A percentile compares a stretch with the other conserved stretches of the same genome.
phyloP scores from a whole-genome alignment of 2,113 vertebrate genomes.

The Corythaixoides concolor region DNA sequence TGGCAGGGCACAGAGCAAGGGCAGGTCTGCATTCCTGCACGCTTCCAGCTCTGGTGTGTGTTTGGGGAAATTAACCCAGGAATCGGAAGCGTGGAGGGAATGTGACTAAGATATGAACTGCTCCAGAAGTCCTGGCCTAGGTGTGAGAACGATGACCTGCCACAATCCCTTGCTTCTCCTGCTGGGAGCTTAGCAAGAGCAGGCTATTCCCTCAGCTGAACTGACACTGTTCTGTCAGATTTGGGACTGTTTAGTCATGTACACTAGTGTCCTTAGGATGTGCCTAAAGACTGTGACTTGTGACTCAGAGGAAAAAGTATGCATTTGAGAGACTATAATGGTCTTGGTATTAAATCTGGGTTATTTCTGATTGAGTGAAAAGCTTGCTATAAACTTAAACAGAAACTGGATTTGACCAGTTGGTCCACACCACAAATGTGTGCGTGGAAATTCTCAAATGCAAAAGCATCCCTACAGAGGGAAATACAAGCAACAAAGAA shows the following conservation, averaged over 20 bases:
- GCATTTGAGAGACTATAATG: background rate
- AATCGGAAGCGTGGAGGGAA: rapidly evolving
- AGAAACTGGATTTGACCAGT: background rate
- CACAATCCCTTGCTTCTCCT: background rate
- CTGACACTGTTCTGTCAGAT: slow-evolving; percentile 42
- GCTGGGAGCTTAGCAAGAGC: slow-evolving; percentile 1
- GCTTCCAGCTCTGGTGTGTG: background rate
- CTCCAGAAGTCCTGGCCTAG: background rate
- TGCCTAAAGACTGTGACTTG: background rate
- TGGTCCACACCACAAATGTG: background rate
- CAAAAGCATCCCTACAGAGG: background rate
- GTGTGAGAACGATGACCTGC: background rate
- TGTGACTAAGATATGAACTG: background rate
- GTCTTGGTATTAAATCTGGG: background rate
- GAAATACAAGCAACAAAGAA: background rate
- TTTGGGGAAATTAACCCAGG: background rate
- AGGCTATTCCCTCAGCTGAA: slow-evolving; percentile 41
- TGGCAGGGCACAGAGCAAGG: background rate
- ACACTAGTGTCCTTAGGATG: slow-evolving; percentile 2
- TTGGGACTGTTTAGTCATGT: background rate
- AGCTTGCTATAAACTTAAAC: background rate
- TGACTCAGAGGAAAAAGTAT: slow-evolving; percentile 4
- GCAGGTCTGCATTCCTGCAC: background rate
- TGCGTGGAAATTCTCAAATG: background rate
- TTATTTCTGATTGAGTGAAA: background rate